A percentile compares a stretch with the other conserved stretches of the same genome.
These are phyloP conservation scores for Aproaerema taeniolella DNA, from an alignment of 2,888 invertebrate genomes.

Conservation along the genomic window DNA sequence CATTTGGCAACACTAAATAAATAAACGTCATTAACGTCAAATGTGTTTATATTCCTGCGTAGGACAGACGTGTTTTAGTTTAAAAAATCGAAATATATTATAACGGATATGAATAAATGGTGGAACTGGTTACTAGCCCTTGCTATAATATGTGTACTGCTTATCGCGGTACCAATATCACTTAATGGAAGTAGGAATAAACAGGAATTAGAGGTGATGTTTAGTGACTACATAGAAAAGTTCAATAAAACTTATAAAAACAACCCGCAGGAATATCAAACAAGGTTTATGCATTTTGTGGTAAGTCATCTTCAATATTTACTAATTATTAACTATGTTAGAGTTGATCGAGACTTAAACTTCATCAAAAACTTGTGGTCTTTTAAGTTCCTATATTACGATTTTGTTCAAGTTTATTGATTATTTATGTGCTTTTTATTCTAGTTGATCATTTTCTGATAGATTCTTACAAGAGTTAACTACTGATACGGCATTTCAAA, in stretches of 20 bases:
- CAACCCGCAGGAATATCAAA: conserved; percentile 62
- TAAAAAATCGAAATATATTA: not conserved
- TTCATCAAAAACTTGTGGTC: too few relatives aligned
- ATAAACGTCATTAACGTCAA: too few relatives aligned
- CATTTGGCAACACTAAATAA: too few relatives aligned
- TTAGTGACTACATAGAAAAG: conserved; percentile 66
- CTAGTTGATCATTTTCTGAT: too few relatives aligned
- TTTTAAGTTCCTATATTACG: too few relatives aligned
- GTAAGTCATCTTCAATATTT: conserved; percentile 57
- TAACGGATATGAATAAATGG: conserved; percentile 64
- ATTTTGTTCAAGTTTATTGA: too few relatives aligned
- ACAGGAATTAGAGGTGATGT: conserved; percentile 46
- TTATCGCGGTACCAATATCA: conserved; percentile 53
- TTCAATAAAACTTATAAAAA: conserved; percentile 75
- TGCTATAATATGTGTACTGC: conserved; percentile 49
- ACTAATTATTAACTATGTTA: too few relatives aligned
- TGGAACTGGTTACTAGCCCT: conserved; percentile 57
- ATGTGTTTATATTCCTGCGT: too few relatives aligned
- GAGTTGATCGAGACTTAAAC: too few relatives aligned
- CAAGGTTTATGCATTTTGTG: conserved; percentile 71
- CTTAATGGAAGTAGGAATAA: conserved; percentile 31
- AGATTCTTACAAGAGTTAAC: too few relatives aligned
- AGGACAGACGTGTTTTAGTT: conserved; percentile 3
- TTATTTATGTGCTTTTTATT: too few relatives aligned
- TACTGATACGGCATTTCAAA: too few relatives aligned